Base-by-base conservation (phyloP, 2,113 vertebrate species). In the Gavia stellata region DNA sequence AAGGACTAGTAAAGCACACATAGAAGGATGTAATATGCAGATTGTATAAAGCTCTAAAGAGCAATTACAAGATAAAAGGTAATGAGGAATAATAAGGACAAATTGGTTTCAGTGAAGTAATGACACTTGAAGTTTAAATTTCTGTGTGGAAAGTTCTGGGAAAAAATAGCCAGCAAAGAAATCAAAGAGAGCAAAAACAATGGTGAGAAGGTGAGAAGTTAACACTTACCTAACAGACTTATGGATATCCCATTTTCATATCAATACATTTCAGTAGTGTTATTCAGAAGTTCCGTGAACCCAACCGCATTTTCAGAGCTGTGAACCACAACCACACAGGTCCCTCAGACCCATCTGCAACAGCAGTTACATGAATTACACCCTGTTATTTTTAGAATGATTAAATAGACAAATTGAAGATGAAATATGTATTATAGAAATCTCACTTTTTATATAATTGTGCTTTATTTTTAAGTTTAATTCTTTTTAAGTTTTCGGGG, bases 11-110 rank as follows among this genome's bases (percentile, higher is more conserved):
- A 91, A 94, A 96, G 72, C 72, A 95, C 88, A 96, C 56, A 44
- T 63, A 95, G 90, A 96, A 50, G 47, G 67, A 86, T 94, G 88
- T 78, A 96, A 88, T 92, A 81, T 68, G 81, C 73, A 95, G 93
- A 95, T 92, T 97, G 66, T 80, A 92, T 67, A 96, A 97, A 96
- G 70, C 93, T 95, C 92, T 91, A 71, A 94, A 96, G 93, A 97
- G 92, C 92, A 96, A 96, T 97, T 97, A 96, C 78, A 91, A 90
- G 92, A 90, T 95, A 95, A 97, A 97, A 97, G 79, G 74, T 95
- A 97, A 97, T 96, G 97, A 95, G 88, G 67, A 98, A 93, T 97
- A 98, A 97, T 98, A 95, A 91, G 88, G 96, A 96, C 93, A 97
- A 96, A 97, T 96, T 72, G 94, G 92, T 92, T 97, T 97, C 91